These are phyloP conservation scores for Hyposoter dolosus DNA, from an alignment of 2,888 invertebrate genomes.

Conservation along the genomic window DNA sequence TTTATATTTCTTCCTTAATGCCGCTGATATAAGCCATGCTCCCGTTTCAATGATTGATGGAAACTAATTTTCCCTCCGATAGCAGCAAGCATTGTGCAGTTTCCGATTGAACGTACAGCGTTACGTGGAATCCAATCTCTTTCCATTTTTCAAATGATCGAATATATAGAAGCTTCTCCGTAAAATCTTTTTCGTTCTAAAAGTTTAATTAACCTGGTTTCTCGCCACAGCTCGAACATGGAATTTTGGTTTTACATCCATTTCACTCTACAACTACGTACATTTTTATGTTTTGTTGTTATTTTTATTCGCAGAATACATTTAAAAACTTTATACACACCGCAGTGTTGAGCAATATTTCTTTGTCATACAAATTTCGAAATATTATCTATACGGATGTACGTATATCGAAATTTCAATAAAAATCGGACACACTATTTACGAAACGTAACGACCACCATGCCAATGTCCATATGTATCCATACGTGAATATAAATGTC, in stretches of 20 bases:
- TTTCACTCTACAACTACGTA: background rate
- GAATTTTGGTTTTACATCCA: background rate
- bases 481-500: background rate
- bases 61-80: background rate
- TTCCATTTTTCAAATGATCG: background rate
- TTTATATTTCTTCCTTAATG: background rate
- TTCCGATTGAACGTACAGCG: background rate
- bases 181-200: background rate
- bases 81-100: background rate
- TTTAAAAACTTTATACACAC: background rate
- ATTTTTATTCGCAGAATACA: background rate
- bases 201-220: background rate
- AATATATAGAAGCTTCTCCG: background rate
- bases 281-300: conserved; percentile 1
- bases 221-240: background rate
- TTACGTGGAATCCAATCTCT: background rate
- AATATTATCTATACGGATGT: background rate
- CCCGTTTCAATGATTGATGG: background rate
- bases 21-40: background rate
- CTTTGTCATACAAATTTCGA: background rate
- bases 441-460: conserved; percentile 1
- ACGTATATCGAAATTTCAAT: conserved; percentile 7
- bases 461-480: background rate
- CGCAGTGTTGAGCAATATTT: background rate
- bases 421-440: conserved; percentile 12